These are phyloP conservation scores for Drosophila monieri DNA, from an alignment of 2,888 invertebrate genomes.

Conservation along the genomic window DNA sequence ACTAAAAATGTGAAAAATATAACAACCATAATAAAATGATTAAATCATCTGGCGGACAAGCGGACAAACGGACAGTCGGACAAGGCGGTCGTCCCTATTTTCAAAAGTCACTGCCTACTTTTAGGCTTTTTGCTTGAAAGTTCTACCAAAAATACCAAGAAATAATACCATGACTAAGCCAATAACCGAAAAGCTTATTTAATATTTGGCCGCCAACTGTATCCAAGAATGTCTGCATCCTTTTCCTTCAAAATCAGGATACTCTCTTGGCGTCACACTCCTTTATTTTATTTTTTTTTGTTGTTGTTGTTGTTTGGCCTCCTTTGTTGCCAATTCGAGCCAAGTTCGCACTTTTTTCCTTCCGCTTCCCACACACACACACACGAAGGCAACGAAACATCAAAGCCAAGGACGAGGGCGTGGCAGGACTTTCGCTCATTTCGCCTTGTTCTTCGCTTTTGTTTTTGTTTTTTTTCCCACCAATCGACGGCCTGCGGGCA, in stretches of 20 bases:
- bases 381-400: slow-evolving; percentile 44
- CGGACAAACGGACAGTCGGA: no score
- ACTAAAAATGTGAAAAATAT: no score
- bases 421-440: slow-evolving; percentile 38
- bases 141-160: not conserved
- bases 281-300: not conserved
- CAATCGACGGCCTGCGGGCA: slow-evolving; percentile 61
- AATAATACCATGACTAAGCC: slow-evolving; percentile 65
- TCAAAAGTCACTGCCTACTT: no score
- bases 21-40: no score
- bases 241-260: slow-evolving; percentile 1
- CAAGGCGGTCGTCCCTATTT: no score
- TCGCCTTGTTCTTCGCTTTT: slow-evolving; percentile 1
- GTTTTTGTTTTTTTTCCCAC: slow-evolving; percentile 15
- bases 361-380: not conserved
- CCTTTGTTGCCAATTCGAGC: slow-evolving; percentile 50
- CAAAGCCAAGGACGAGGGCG: slow-evolving; percentile 60
- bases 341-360: slow-evolving; percentile 66
- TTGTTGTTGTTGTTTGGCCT: no score
- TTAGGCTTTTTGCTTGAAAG: no score
- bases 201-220: slow-evolving; percentile 71
- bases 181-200: slow-evolving; percentile 78
- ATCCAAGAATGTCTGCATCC: not conserved
- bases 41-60: no score
- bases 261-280: not conserved